Base-by-base conservation (phyloP, 2,888 invertebrate genomes). In the Heliconius ismenius region DNA sequence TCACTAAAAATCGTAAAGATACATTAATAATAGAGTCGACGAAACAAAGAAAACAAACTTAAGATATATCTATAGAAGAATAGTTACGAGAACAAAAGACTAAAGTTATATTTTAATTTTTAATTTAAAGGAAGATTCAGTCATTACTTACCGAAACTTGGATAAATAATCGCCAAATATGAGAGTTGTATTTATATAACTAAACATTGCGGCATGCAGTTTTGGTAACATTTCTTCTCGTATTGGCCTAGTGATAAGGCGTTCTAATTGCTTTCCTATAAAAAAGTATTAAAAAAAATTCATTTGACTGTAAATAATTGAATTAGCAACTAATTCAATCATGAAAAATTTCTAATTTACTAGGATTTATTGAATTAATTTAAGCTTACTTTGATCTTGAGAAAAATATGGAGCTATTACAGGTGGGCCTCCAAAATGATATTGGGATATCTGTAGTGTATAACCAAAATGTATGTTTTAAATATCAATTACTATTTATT, bases 321-420 rank as follows among this genome's bases (percentile, higher is more conserved):
- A 26, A 64, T 54, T 21, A 13, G 2, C 6, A 26, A 54, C 7
- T 49, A 18, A 7, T n/a, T n/a, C n/a, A n/a, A n/a, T n/a, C 1
- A 43, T 15, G 15, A 6, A 6, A 6, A 39, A 39, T 1, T 11
- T 92, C 18, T 18, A 58, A n/a, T 7, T 21, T 4, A 60, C 26
- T 21, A 21, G 13, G 68, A 18, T n/a, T 28, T 60, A 60, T n/a
- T 62, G 24, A 39, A 64, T 60, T 21, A 21, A 1, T 36, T 26
- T 4, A 36, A 58, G 78, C 82, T 83, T 81, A 90, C 92, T 84
- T 79, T 84, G 81, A 32, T 83, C 79, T 13, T 81, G 69, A 15
- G 85, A 83, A 79, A 89, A 87, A 83, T 91, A 92, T 60, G 84
- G 86, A 2, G 88, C 87, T 39, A 90, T 86, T 3, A 92, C 86